Conservation (phyloP, 2,888 invertebrate species). For the Sarcophaga subvicina region DNA sequence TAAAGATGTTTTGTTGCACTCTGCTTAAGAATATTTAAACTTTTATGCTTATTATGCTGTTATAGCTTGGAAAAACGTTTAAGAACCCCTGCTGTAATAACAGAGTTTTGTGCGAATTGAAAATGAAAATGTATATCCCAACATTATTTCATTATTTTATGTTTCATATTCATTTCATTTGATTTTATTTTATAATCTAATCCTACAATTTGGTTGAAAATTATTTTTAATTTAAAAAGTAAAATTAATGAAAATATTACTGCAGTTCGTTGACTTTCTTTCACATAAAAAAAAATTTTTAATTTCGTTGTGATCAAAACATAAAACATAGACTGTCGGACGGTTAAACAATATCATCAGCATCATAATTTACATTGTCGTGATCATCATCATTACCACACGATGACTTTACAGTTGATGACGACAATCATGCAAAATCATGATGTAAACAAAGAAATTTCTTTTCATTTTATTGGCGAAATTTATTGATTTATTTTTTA, state of each 20-base stretch:
- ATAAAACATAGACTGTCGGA: constrained; percentile 4
- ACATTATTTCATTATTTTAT: too few species aligned
- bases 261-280: constrained; percentile 63
- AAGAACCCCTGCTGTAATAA: background rate
- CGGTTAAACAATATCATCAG: too few species aligned
- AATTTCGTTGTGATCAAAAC: constrained; percentile 30
- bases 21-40: background rate
- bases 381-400: too few species aligned
- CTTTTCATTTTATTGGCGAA: background rate
- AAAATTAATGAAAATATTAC: constrained; percentile 20
- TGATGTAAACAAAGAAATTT: background rate
- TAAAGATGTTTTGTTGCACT: background rate
- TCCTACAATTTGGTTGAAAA: constrained; percentile 16
- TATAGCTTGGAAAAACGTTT: background rate
- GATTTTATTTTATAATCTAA: background rate
- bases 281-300: background rate
- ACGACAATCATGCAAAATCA: constrained; percentile 19
- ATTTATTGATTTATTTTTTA: too few species aligned
- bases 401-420: background rate
- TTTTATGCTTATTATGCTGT: background rate
- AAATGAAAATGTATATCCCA: too few species aligned
- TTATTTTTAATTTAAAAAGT: background rate
- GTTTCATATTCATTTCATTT: too few species aligned
- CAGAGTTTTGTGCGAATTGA: background rate
- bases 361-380: too few species aligned